Evolutionary conservation across 2,888 invertebrate genomes (phyloP).

Genomic region (Drosophila nigricruria): DNA sequence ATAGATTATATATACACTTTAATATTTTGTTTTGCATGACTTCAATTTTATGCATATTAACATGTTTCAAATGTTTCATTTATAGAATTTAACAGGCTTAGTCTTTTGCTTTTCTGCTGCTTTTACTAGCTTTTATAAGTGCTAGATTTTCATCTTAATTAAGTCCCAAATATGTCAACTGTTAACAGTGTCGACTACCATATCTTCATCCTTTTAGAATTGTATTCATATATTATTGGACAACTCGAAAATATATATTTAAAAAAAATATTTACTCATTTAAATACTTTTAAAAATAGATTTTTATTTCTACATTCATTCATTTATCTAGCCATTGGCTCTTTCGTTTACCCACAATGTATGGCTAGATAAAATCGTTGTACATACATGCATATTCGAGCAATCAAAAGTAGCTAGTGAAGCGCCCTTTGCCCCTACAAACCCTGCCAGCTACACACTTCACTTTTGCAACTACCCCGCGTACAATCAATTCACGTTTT

Average conservation of each 20-base stretch:
- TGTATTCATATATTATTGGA: too few relatives aligned
- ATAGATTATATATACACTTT: too few relatives aligned
- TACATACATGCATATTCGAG: constrained; percentile 34
- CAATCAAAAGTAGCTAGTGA: constrained; percentile 35
- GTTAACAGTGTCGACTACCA: too few relatives aligned
- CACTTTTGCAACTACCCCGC: not conserved
- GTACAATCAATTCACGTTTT: constrained; percentile 32
- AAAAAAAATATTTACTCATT: not conserved
- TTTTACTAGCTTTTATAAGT: not conserved
- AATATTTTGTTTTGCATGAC: not conserved
- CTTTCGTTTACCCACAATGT: not conserved
- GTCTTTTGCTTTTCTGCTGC: not conserved
- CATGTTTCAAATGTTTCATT: not conserved
- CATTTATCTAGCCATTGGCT: not conserved
- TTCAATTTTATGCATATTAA: not conserved
- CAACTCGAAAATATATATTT: too few relatives aligned
- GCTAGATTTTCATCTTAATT: too few relatives aligned
- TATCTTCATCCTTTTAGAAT: too few relatives aligned
- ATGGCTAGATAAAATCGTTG: constrained; percentile 19
- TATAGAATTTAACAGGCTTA: not conserved
- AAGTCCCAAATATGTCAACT: too few relatives aligned
- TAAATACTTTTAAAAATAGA: not conserved
- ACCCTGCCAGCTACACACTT: not conserved
- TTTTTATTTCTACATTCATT: not conserved
- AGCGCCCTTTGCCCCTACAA: not conserved